phyloP scores from a whole-genome alignment of 2,888 invertebrate species.

The Elmis aenea region DNA sequence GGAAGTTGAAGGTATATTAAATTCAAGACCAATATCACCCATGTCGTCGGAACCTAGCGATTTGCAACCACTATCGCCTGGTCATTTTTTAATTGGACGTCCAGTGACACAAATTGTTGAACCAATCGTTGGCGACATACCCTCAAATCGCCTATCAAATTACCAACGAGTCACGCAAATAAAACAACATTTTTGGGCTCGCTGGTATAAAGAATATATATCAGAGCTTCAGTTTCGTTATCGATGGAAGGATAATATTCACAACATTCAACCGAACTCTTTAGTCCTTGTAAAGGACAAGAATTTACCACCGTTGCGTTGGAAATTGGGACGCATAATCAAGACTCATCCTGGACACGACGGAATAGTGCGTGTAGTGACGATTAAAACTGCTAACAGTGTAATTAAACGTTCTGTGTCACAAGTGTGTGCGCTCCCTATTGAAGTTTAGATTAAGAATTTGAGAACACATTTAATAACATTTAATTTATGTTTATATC shows the following conservation, averaged over 20 bases:
- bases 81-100: constrained; percentile 32
- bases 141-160: constrained; percentile 15
- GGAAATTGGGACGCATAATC: constrained; percentile 16
- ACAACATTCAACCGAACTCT: constrained; percentile 21
- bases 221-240: constrained; percentile 21
- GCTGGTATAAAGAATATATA: constrained; percentile 27
- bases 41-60: constrained; percentile 26
- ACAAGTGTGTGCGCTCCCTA: neutral
- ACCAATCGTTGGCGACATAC: constrained; percentile 17
- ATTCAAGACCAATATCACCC: constrained; percentile 8
- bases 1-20: constrained; percentile 26
- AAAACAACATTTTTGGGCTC: constrained; percentile 23
- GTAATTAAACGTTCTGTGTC: neutral
- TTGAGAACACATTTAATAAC: neutral
- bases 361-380: neutral
- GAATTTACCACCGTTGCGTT: constrained; percentile 27
- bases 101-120: constrained; percentile 26
- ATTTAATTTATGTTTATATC: neutral
- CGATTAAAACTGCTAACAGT: neutral
- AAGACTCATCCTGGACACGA: neutral
- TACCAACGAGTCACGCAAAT: constrained; percentile 24
- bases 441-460: neutral
- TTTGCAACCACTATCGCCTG: constrained; percentile 27
- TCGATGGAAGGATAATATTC: constrained; percentile 16
- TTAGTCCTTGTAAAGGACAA: constrained; percentile 34